Evolutionary conservation across 2,797 vertebrate species (phyloP).

Genomic region (Etheostoma nigrum): DNA sequence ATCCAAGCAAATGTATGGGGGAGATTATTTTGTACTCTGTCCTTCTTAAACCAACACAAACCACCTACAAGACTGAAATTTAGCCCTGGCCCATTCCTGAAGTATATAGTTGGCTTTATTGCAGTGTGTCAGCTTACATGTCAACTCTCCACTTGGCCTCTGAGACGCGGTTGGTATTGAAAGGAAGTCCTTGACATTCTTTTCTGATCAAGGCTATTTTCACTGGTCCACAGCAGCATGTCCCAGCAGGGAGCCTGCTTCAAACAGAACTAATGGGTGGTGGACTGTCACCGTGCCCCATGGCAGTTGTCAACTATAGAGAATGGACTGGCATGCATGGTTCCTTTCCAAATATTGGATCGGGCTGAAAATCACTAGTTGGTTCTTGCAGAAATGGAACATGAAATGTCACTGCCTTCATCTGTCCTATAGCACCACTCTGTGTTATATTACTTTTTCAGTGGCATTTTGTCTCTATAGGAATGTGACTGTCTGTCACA

Average conservation of each 20-base stretch:
- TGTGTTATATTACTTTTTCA: slow-evolving; percentile 56
- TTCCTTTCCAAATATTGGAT: slow-evolving; percentile 54
- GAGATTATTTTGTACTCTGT: slow-evolving; percentile 1
- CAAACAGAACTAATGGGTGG: slow-evolving; percentile 58
- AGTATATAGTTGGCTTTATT: not conserved
- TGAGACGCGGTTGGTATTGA: slow-evolving; percentile 3
- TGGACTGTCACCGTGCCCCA: slow-evolving; percentile 34
- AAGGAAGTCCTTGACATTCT: slow-evolving; percentile 23
- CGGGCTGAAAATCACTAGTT: slow-evolving; percentile 30
- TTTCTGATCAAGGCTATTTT: slow-evolving; percentile 41
- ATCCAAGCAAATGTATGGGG: not conserved
- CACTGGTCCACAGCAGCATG: slow-evolving; percentile 7
- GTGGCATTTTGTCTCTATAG: slow-evolving; percentile 53
- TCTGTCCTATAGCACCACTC: slow-evolving; percentile 40
- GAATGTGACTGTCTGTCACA: slow-evolving; percentile 40
- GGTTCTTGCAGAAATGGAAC: slow-evolving; percentile 49
- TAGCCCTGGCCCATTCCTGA: not conserved
- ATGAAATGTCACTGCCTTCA: slow-evolving; percentile 73
- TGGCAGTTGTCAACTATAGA: slow-evolving; percentile 50
- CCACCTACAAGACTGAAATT: not conserved
- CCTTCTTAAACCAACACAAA: not conserved
- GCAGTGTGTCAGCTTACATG: slow-evolving; percentile 17
- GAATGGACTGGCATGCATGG: slow-evolving; percentile 14
- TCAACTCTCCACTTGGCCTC: slow-evolving; percentile 33
- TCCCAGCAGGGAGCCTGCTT: slow-evolving; percentile 35